A percentile compares a stretch with the other conserved stretches of the same genome.
These are phyloP conservation scores for Phyllostomus hastatus DNA, from an alignment of 2,113 vertebrate genomes.

Conservation along the genomic window DNA sequence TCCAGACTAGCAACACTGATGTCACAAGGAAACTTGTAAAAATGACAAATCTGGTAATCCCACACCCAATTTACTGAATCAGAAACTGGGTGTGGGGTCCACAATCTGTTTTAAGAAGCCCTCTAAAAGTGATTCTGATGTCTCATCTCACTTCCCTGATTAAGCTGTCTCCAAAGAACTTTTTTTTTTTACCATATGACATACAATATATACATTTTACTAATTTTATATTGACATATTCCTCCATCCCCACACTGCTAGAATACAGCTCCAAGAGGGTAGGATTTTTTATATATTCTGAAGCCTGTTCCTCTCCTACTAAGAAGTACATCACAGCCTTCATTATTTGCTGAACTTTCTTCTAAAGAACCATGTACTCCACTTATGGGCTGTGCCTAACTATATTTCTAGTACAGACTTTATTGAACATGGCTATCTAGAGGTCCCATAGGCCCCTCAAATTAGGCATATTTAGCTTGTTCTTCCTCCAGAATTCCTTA, in stretches of 20 bases:
- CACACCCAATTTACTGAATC: neutral
- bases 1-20: neutral
- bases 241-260: neutral
- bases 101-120: neutral
- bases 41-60: neutral
- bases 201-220: neutral
- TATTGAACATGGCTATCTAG: neutral
- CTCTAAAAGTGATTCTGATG: neutral
- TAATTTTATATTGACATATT: neutral
- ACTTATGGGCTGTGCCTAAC: neutral
- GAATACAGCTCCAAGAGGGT: neutral
- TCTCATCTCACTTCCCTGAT: neutral
- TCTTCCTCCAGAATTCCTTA: neutral
- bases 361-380: neutral
- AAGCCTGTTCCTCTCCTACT: neutral
- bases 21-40: neutral
- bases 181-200: neutral
- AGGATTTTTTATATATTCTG: neutral
- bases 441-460: neutral
- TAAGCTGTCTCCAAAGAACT: conserved; percentile 18
- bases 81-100: neutral
- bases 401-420: neutral
- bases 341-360: neutral
- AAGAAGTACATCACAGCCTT: neutral
- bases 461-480: neutral